Conservation (phyloP, 2,113 vertebrate species). For the Onychostruthus taczanowskii region DNA sequence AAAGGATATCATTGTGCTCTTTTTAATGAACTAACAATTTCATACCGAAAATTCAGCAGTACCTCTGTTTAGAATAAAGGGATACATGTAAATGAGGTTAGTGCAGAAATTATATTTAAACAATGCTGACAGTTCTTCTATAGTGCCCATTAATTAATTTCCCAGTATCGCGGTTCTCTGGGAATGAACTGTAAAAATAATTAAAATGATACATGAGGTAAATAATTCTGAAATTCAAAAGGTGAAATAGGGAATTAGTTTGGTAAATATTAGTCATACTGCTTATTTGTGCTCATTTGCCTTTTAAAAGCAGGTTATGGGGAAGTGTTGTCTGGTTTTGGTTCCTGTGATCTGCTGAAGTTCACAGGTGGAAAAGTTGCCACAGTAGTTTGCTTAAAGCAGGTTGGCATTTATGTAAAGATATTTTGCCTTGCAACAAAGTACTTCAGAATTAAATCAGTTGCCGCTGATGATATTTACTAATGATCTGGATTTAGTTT, state of each 20-base stretch:
- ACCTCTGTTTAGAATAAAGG: slow-evolving; percentile 65
- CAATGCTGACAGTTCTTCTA: slow-evolving; percentile 70
- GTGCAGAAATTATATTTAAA: slow-evolving; percentile 61
- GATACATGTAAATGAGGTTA: slow-evolving; percentile 67
- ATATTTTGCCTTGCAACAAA: not conserved
- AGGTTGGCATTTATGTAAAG: not conserved
- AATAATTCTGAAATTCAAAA: slow-evolving; percentile 74
- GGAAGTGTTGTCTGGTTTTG: not conserved
- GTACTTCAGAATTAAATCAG: not conserved
- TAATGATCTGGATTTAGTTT: not conserved
- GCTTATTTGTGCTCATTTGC: slow-evolving; percentile 56
- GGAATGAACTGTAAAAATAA: slow-evolving; percentile 78
- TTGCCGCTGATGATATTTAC: not conserved
- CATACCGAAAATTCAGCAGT: slow-evolving; percentile 55
- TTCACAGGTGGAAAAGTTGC: not conserved
- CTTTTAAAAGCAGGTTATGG: slow-evolving; percentile 34
- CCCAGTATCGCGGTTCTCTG: slow-evolving; percentile 67
- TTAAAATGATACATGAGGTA: slow-evolving; percentile 80
- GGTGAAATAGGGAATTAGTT: slow-evolving; percentile 67
- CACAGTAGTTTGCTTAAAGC: not conserved
- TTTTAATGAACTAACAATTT: slow-evolving; percentile 72
- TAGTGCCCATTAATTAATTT: slow-evolving; percentile 81
- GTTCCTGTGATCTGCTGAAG: not conserved
- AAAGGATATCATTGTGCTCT: slow-evolving; percentile 55
- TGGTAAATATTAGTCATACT: slow-evolving; percentile 65